Evolutionary conservation across 2,888 invertebrate species (phyloP).

Genomic region (Drosophila rellima): DNA sequence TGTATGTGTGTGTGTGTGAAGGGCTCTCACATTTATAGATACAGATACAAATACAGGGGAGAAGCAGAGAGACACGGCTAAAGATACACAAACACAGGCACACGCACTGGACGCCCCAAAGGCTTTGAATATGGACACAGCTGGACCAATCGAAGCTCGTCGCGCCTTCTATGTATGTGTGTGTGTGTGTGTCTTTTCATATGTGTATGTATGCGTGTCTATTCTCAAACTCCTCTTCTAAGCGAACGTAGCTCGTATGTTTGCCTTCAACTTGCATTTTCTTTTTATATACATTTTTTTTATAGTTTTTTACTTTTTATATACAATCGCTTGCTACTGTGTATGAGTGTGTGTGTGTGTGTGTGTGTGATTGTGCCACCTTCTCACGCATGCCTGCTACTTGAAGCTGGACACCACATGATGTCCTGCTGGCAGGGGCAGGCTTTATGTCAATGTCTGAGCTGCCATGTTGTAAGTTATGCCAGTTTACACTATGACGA

Average conservation of each 20-base stretch:
- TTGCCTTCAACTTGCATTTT: constrained; percentile 75
- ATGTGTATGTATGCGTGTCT: constrained; percentile 18
- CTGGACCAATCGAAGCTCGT: constrained; percentile 77
- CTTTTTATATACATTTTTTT: constrained; percentile 73
- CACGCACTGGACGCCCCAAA: constrained; percentile 66
- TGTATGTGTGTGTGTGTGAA: constrained; percentile 30
- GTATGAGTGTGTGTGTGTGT: constrained; percentile 37
- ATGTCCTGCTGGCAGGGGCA: constrained; percentile 33
- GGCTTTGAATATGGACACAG: constrained; percentile 53
- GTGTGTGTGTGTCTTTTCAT: constrained; percentile 1
- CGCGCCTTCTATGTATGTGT: constrained; percentile 47
- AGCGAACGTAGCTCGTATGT: constrained; percentile 49
- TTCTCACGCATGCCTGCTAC: constrained; percentile 70
- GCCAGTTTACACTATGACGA: constrained; percentile 62
- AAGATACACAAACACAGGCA: constrained; percentile 38
- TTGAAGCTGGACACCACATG: constrained; percentile 48
- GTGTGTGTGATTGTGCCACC: constrained; percentile 30
- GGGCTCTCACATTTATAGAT: constrained; percentile 19
- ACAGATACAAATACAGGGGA: constrained; percentile 14
- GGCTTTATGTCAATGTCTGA: constrained; percentile 79
- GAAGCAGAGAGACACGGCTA: constrained; percentile 34
- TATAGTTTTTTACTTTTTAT: constrained; percentile 55
- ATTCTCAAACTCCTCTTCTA: constrained; percentile 37
- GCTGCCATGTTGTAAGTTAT: constrained; percentile 80
- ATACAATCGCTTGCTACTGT: constrained; percentile 49